Base-by-base conservation (phyloP, 2,113 vertebrate species). In the Cephalopterus ornatus region DNA sequence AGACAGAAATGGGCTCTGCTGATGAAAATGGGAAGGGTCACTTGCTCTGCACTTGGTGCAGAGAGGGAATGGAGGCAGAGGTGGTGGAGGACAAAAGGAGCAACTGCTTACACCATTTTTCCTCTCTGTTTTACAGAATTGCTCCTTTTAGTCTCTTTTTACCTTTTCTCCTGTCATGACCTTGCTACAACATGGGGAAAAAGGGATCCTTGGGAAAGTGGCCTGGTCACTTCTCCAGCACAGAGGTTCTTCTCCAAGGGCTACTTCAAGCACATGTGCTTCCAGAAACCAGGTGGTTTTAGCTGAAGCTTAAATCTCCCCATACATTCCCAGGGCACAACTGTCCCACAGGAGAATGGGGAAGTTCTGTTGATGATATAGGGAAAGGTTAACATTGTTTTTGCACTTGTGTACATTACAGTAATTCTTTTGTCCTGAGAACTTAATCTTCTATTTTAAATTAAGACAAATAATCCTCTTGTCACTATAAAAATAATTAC, bases 401-500 rank as follows among this genome's bases (percentile, higher is more conserved):
- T 91, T 46, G 11, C 11, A 42, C 11, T 95, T 89, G 20, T 23
- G 1, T 74, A 61, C 2, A 8, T 49, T 77, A 80, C 14, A 21
- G 33, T 67, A 68, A 2, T 21, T 41, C 78, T 77, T 92, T 83
- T 88, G 49, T 12, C 21, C 61, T 62, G 71, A 76, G n/a, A 59
- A 85, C 53, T 65, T 75, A 70, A 84, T 96, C 93, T 85, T 92
- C 72, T 56, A 11, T 72, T 77, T 88, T 92, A 93, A 96, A 95
- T 95, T 85, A 93, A 96, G 86, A 92, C 68, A 92, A 95, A 97
- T 94, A 92, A 95, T 97, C 96, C 92, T 96, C 86, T 95, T 65
- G 83, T 90, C 82, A 80, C 71, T 94, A 62, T 74, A 93, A 95
- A 92, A 96, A 93, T 97, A 97, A 97, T 97, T 97, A 92, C 67